These are phyloP conservation scores for Sympetrum striolatum DNA, from an alignment of 2,888 invertebrate species.

Conservation along the genomic window DNA sequence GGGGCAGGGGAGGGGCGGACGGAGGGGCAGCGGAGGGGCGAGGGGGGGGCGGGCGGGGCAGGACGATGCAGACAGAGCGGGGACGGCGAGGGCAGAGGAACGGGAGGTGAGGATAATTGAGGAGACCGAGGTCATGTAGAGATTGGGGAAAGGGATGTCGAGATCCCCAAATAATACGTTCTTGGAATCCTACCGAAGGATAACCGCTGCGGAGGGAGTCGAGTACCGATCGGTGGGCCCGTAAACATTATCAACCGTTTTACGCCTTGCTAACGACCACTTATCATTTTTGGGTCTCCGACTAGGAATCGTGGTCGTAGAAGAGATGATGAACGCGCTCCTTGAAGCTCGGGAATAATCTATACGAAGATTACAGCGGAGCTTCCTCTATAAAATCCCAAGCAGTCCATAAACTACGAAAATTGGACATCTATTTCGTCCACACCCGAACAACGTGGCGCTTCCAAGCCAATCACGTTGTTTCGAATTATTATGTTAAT, in stretches of 20 bases:
- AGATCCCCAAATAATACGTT: conserved; percentile 37
- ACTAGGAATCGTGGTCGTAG: too few relatives aligned
- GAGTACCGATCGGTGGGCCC: not conserved
- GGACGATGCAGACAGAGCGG: not conserved
- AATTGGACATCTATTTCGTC: too few relatives aligned
- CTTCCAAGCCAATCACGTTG: too few relatives aligned
- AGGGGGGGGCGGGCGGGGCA: not conserved
- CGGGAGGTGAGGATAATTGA: not conserved
- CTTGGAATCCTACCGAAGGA: not conserved
- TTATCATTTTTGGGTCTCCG: too few relatives aligned
- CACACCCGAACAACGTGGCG: too few relatives aligned
- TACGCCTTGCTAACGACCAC: not conserved
- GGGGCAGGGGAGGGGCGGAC: not conserved
- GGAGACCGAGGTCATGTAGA: not conserved
- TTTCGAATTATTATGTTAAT: too few relatives aligned
- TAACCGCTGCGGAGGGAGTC: not conserved
- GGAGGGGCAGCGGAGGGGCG: not conserved
- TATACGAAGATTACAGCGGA: too few relatives aligned
- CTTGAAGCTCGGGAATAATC: too few relatives aligned
- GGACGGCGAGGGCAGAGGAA: not conserved
- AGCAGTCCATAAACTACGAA: too few relatives aligned
- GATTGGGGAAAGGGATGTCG: not conserved
- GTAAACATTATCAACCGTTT: not conserved
- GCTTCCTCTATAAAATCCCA: too few relatives aligned
- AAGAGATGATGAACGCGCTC: too few relatives aligned